phyloP scores from a whole-genome alignment of 2,113 vertebrate genomes.

The Trinectes maculatus region DNA sequence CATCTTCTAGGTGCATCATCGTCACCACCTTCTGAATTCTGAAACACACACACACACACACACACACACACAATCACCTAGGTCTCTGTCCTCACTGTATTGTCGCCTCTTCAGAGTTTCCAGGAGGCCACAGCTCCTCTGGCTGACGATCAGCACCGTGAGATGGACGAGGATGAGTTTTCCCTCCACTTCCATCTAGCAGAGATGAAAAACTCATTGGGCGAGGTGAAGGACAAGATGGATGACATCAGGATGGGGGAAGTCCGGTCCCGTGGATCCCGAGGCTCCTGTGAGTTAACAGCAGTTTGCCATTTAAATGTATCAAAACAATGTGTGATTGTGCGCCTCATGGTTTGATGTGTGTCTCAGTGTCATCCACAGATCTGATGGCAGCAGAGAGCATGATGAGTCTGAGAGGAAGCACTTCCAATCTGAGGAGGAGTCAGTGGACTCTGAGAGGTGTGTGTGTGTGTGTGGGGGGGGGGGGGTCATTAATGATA shows the following conservation, averaged over 20 bases:
- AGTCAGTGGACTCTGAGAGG: constrained; percentile 79
- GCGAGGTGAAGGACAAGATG: constrained; percentile 71
- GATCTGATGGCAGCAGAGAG: constrained; percentile 66
- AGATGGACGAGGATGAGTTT: constrained; percentile 53
- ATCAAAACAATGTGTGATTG: too few relatives aligned
- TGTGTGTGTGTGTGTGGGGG: too few relatives aligned
- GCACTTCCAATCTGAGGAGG: constrained; percentile 58
- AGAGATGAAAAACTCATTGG: constrained; percentile 69
- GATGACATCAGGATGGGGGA: constrained; percentile 70
- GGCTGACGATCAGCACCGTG: not conserved
- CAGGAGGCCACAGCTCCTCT: constrained; percentile 56
- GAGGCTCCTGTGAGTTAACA: constrained; percentile 55
- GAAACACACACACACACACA: too few relatives aligned
- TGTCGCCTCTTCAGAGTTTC: constrained; percentile 68
- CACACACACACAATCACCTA: too few relatives aligned
- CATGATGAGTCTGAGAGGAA: constrained; percentile 69
- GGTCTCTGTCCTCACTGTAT: too few relatives aligned
- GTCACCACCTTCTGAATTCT: too few relatives aligned
- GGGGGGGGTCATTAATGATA: too few relatives aligned
- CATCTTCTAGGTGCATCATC: too few relatives aligned
- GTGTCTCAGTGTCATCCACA: constrained; percentile 46
- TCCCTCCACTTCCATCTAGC: constrained; percentile 69
- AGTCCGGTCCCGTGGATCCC: constrained; percentile 18
- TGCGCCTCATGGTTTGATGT: not conserved
- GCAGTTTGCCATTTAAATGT: not conserved